Conservation (phyloP, 2,888 invertebrate species). For the Meghimatium bilineatum region DNA sequence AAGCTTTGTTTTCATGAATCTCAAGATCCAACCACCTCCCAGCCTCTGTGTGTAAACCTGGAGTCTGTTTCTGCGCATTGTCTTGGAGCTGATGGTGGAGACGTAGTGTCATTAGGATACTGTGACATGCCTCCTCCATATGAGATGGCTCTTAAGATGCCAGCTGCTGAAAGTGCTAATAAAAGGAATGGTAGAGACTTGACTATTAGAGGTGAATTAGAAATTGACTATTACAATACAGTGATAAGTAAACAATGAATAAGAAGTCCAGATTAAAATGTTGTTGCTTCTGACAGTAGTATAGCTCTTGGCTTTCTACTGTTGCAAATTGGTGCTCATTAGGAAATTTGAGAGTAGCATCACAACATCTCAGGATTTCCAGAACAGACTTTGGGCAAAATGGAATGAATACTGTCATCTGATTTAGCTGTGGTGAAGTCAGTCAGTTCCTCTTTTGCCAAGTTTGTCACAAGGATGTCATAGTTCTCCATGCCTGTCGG, state of each 20-base stretch:
- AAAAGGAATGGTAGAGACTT: background rate
- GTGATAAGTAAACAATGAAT: background rate
- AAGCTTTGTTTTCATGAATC: background rate
- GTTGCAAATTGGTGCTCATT: background rate
- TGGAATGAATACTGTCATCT: too few relatives aligned
- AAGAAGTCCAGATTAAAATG: background rate
- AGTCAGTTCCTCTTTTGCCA: too few relatives aligned
- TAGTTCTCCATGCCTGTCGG: too few relatives aligned
- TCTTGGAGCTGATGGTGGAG: background rate
- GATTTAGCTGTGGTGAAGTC: too few relatives aligned
- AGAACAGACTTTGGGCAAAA: too few relatives aligned
- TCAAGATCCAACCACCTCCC: background rate
- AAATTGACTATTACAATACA: conserved; percentile 16
- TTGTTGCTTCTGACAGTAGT: background rate
- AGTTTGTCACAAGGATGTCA: too few relatives aligned
- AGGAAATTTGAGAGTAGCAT: too few relatives aligned
- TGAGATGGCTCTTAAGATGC: conserved; percentile 52
- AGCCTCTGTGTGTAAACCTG: background rate
- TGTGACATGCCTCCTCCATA: conserved; percentile 50
- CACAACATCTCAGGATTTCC: too few relatives aligned
- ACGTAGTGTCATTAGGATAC: conserved; percentile 14
- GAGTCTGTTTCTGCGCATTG: background rate
- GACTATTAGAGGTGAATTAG: background rate
- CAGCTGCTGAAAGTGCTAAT: background rate
- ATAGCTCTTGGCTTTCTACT: background rate